Conservation (phyloP, 2,113 vertebrate species). For the Nanorana parkeri region DNA sequence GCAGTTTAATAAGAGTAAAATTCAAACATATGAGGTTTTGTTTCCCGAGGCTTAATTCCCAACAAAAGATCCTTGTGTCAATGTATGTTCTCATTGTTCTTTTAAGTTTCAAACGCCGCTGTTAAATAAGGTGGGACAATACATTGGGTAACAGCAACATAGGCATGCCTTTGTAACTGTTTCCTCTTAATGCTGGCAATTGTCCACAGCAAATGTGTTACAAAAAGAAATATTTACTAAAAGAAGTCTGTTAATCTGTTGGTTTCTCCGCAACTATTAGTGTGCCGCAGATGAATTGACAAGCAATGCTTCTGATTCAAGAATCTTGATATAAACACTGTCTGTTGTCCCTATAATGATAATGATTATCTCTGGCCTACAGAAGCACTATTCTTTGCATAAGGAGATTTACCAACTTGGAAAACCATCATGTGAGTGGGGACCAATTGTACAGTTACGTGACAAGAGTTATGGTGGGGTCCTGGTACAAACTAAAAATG, state of each 20-base stretch:
- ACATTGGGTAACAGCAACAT: conserved; percentile 14
- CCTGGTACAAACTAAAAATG: too few species aligned
- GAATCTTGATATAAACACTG: too few species aligned
- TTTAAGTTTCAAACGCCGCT: conserved; percentile 16
- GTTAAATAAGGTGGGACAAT: conserved; percentile 28
- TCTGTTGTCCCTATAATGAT: too few species aligned
- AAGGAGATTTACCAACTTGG: too few species aligned
- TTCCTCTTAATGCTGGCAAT: not conserved
- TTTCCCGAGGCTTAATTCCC: conserved; percentile 14
- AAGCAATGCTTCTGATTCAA: too few species aligned
- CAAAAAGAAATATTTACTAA: not conserved
- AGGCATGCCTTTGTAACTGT: conserved; percentile 1
- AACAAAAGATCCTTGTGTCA: conserved; percentile 42
- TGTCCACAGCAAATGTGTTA: not conserved
- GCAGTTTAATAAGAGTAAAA: conserved; percentile 14
- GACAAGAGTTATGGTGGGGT: too few species aligned
- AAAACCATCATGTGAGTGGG: too few species aligned
- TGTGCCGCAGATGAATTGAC: too few species aligned
- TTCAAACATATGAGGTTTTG: not conserved
- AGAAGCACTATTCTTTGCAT: too few species aligned
- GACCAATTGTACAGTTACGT: too few species aligned
- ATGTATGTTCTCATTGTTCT: conserved; percentile 31
- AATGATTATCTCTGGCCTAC: too few species aligned
- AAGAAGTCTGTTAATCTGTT: not conserved
- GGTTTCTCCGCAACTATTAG: not conserved